Evolutionary conservation across 2,888 invertebrate genomes (phyloP).

Genomic region (Tipula lateralis): DNA sequence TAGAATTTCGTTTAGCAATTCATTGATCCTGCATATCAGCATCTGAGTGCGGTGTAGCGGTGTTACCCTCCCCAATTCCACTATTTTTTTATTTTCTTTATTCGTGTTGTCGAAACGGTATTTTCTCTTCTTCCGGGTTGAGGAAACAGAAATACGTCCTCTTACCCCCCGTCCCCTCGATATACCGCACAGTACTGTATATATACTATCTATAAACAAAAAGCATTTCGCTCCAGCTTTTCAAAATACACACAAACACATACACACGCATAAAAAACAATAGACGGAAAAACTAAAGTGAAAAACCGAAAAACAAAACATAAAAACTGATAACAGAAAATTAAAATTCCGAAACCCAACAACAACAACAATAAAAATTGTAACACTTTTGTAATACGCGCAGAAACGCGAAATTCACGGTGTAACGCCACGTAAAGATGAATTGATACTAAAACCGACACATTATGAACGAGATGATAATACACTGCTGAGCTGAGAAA

Average conservation of each 20-base stretch:
- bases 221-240: not conserved
- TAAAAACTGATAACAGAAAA: not conserved
- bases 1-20: not conserved
- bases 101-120: not conserved
- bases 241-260: not conserved
- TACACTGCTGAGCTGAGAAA: conserved; percentile 4
- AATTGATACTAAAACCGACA: not conserved
- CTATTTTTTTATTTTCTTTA: not conserved
- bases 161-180: not conserved
- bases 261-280: too few species aligned
- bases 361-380: not conserved
- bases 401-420: not conserved
- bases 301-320: not conserved
- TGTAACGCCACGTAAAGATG: not conserved
- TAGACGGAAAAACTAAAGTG: too few species aligned
- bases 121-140: not conserved
- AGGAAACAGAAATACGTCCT: not conserved
- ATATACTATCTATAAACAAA: not conserved
- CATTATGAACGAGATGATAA: not conserved
- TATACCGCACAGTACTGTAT: not conserved
- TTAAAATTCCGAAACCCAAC: too few species aligned
- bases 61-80: not conserved
- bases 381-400: not conserved
- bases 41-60: not conserved
- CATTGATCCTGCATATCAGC: not conserved